phyloP scores from a whole-genome alignment of 2,888 invertebrate species.

The Tenthredo scrophulariae region DNA sequence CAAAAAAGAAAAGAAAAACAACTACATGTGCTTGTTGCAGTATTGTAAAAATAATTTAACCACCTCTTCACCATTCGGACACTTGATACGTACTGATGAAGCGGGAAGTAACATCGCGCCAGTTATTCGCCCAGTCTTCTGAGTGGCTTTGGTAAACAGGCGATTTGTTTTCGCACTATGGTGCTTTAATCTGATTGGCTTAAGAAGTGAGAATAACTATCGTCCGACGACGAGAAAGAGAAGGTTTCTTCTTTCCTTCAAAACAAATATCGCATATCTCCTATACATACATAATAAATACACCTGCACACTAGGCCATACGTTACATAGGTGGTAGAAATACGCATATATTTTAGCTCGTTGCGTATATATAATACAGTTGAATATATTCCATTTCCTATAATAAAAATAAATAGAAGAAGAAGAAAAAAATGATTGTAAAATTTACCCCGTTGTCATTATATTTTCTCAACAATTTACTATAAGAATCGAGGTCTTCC shows the following conservation, averaged over 20 bases:
- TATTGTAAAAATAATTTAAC: neutral
- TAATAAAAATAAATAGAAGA: no score
- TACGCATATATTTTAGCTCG: neutral
- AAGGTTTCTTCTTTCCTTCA: slow-evolving; percentile 27
- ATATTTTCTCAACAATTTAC: no score
- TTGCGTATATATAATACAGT: no score
- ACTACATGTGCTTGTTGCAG: neutral
- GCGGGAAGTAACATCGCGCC: neutral
- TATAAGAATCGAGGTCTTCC: neutral
- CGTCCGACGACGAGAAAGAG: neutral
- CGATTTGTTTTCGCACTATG: slow-evolving; percentile 48
- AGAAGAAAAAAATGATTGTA: no score
- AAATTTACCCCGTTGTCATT: no score
- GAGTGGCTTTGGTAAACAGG: slow-evolving; percentile 25
- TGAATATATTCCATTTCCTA: no score
- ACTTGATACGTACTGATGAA: slow-evolving; percentile 33
- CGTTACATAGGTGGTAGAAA: no score
- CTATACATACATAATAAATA: neutral
- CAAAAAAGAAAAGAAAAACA: neutral
- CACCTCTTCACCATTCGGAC: slow-evolving; percentile 1
- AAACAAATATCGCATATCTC: neutral
- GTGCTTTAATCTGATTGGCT: slow-evolving; percentile 31
- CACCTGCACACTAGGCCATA: neutral
- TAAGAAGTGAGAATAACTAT: neutral
- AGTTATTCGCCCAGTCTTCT: neutral